Evolutionary conservation across 1,140 invertebrate species (phyloP).

Genomic region (Schlechtendalia chinensis): DNA sequence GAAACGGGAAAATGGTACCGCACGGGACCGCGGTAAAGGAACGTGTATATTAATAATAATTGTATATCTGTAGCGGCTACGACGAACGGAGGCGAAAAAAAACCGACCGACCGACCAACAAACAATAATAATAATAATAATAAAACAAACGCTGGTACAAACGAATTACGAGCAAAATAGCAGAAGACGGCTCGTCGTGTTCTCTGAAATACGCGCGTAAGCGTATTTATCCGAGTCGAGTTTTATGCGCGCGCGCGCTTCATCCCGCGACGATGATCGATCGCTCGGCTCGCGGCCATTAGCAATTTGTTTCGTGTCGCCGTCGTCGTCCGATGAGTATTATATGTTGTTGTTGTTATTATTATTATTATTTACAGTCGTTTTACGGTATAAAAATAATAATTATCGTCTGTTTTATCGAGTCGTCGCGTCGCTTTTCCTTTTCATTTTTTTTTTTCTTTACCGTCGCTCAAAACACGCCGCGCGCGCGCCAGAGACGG

Average conservation of each 20-base stretch:
- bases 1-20: not conserved
- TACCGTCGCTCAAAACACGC: too few relatives aligned
- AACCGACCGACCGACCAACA: too few relatives aligned
- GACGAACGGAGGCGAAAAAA: not conserved
- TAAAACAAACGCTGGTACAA: constrained; percentile 8
- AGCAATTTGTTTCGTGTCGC: constrained; percentile 43
- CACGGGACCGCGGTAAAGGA: not conserved
- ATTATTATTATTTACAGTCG: not conserved
- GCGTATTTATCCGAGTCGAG: not conserved
- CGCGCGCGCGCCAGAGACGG: too few relatives aligned
- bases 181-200: not conserved
- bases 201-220: not conserved
- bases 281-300: constrained; percentile 8
- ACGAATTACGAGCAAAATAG: not conserved
- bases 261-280: constrained; percentile 26
- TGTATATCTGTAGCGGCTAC: not conserved
- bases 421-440: not conserved
- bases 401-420: not conserved
- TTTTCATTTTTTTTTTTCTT: not conserved
- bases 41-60: not conserved
- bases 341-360: not conserved
- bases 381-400: not conserved
- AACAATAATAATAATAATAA: too few relatives aligned
- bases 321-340: not conserved
- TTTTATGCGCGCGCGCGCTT: not conserved